These are phyloP conservation scores for Ephestia elutella DNA, from an alignment of 1,140 invertebrate species.

Conservation along the genomic window DNA sequence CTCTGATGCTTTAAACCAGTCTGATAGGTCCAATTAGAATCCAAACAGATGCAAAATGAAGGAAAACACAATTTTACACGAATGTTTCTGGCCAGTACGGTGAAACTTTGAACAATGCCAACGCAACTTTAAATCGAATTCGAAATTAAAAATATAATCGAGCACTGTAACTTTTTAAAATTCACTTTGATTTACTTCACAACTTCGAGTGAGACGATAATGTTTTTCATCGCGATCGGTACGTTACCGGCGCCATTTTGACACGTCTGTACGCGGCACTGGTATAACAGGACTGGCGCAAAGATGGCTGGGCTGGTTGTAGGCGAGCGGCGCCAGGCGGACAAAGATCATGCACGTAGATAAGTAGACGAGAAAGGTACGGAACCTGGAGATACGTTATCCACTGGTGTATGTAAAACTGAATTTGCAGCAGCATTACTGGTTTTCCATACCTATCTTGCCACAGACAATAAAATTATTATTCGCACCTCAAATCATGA, in stretches of 20 bases:
- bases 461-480: no score
- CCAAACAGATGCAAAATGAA: slow-evolving; percentile 29
- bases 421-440: neutral
- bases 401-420: neutral
- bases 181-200: slow-evolving; percentile 17
- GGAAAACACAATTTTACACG: slow-evolving; percentile 23
- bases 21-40: slow-evolving; percentile 27
- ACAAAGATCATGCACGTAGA: slow-evolving; percentile 55
- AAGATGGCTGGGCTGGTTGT: slow-evolving; percentile 47
- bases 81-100: slow-evolving; percentile 9
- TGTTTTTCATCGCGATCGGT: slow-evolving; percentile 38
- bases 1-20: slow-evolving; percentile 12
- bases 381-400: slow-evolving; percentile 10
- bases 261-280: slow-evolving; percentile 33
- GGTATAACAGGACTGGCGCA: slow-evolving; percentile 56
- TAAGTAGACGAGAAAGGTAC: slow-evolving; percentile 33
- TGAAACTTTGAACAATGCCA: slow-evolving; percentile 8
- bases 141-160: neutral
- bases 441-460: neutral
- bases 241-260: slow-evolving; percentile 22
- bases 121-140: slow-evolving; percentile 25
- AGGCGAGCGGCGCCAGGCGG: slow-evolving; percentile 33
- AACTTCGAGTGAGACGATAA: neutral
- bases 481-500: no score
- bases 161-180: slow-evolving; percentile 4